Percentiles rank a stretch among this genome's conserved stretches.
These are phyloP conservation scores for Drosophila ercepeae DNA, from an alignment of 1,140 invertebrate species.

Conservation along the genomic window DNA sequence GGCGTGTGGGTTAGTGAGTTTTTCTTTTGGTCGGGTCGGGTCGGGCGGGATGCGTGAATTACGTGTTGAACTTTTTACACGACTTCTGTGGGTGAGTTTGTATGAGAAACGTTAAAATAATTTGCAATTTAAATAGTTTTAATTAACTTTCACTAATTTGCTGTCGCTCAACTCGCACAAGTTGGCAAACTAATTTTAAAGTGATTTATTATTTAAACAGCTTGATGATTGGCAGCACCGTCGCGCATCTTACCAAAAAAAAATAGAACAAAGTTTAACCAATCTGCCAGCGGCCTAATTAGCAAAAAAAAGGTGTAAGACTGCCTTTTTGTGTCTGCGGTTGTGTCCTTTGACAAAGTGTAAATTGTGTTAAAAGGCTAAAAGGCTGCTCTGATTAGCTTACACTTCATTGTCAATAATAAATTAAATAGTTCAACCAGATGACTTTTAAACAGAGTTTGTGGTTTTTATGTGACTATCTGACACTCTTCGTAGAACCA, in stretches of 20 bases:
- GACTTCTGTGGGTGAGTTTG: constrained; percentile 23
- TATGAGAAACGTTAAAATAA: constrained; percentile 73
- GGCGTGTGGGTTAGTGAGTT: constrained; percentile 10
- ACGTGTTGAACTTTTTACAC: constrained; percentile 54
- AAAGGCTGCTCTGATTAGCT: background rate
- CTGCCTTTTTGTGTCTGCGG: constrained; percentile 13
- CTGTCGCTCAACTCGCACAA: constrained; percentile 70
- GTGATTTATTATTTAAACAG: constrained; percentile 82
- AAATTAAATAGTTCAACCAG: constrained; percentile 11
- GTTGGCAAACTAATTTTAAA: constrained; percentile 82
- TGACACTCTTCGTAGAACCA: constrained; percentile 33
- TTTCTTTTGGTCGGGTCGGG: constrained; percentile 17
- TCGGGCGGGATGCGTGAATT: constrained; percentile 34
- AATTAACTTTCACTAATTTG: constrained; percentile 82
- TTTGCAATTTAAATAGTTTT: constrained; percentile 83
- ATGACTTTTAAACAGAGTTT: background rate
- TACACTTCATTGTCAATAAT: constrained; percentile 13
- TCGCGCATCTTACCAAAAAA: constrained; percentile 6
- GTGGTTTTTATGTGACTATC: constrained; percentile 13
- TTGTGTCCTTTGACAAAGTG: constrained; percentile 23
- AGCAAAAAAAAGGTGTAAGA: constrained; percentile 51
- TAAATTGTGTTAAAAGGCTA: constrained; percentile 28
- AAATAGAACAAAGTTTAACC: constrained; percentile 9
- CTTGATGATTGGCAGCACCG: constrained; percentile 68
- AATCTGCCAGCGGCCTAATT: constrained; percentile 61